Base-by-base conservation (phyloP, 2,113 vertebrate genomes). In the Poeciliopsis turrubarensis region DNA sequence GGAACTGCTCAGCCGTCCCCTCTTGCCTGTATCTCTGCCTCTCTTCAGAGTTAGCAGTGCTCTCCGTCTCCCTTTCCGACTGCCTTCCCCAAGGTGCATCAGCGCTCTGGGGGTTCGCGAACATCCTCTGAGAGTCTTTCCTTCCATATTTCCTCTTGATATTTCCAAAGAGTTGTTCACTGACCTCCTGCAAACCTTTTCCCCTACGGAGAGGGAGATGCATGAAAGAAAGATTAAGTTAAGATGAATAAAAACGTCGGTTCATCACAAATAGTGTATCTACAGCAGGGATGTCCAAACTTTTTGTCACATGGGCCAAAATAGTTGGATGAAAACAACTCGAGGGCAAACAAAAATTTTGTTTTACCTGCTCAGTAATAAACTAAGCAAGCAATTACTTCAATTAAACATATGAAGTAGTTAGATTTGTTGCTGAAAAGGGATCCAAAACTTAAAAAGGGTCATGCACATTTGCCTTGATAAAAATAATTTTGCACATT, bases 111-210 rank as follows among this genome's bases (percentile, higher is more conserved):
- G 95, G 88, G 89, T 89, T 91, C 71, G 87, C 86, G 70, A 96
- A 95, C 90, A 86, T 94, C 89, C 88, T 95, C 74, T 95, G 90
- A 79, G 95, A 90, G 66, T 98, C 96, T 86, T 97, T 99, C 89
- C 96, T 97, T 86, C 94, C 96, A 70, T 96, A 96, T 89, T 98
- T 98, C 87, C 97, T 96, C 94, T 98, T 98, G 70, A 93, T 94
- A 87, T 94, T 95, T 34, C 94, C 93, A 62, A 91, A 27, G 26
- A 95, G 94, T 85, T 96, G 96, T 68, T 98, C 96, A 0, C 94
- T 89, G 85, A 92, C 86, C 66, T 98, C 97, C 87, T 96, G 95
- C 62, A 95, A 85, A 64, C 94, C 91, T 57, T 90, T 94, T 51
- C 97, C 97, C 87, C 95, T 96, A 70, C 37, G 92, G 81, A 39